phyloP scores from a whole-genome alignment of 2,113 vertebrate genomes.

The Prunella himalayana region DNA sequence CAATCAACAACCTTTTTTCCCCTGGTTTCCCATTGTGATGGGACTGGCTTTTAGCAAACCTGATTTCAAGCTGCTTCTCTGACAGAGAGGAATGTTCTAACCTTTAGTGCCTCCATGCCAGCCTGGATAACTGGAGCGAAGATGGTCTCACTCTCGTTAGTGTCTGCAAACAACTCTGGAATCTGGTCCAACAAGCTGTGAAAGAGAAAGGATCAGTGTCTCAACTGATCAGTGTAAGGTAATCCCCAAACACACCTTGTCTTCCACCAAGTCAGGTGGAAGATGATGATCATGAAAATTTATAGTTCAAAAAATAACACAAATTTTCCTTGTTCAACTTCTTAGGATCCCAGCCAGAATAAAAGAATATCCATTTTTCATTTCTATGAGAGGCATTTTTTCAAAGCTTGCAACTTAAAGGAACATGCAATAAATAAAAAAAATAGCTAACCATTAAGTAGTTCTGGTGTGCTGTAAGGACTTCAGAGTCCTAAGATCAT shows the following conservation, averaged over 20 bases:
- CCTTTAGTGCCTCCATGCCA: conserved; percentile 93
- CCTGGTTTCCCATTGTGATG: not conserved
- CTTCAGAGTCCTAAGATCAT: not conserved
- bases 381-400: not conserved
- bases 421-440: not conserved
- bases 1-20: not conserved
- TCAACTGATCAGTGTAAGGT: not conserved
- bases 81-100: conserved; percentile 53
- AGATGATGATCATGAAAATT: not conserved
- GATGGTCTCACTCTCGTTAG: conserved; percentile 90
- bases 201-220: not conserved
- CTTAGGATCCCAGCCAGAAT: not conserved
- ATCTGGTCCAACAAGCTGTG: conserved; percentile 91
- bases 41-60: not conserved
- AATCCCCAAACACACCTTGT: not conserved
- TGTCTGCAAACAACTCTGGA: conserved; percentile 94
- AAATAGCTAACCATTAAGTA: not conserved
- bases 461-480: not conserved
- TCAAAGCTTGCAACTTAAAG: not conserved
- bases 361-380: not conserved
- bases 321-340: not conserved
- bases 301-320: not conserved
- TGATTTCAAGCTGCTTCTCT: not conserved
- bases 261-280: not conserved
- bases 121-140: conserved; percentile 92